Evolutionary conservation across 2,888 invertebrate species (phyloP), one percentile per base, ranked within the genome.

Genomic region (Panopea generosa): DNA sequence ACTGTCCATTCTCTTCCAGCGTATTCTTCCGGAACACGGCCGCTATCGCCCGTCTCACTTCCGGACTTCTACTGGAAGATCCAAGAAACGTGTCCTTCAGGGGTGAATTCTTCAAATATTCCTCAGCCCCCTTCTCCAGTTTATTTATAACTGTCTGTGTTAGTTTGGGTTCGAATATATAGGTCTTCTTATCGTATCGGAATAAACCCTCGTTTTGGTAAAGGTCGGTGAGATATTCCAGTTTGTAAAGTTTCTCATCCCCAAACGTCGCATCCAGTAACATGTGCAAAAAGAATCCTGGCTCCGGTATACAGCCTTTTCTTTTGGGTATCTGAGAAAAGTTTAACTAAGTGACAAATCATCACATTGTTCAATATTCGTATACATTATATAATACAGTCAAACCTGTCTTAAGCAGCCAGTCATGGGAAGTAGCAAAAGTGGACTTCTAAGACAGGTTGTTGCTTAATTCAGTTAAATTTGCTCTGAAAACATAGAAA

Each of bases 1-100:
- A 40, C 1, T 49, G 27, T 2, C 79, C 81, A 20, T 76, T 76
- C 49, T 78, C 84, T 27, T 85, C 85, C 20, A 86, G 75, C 20
- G 74, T 78, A 11, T 82, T 67, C 57, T 85, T 86, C 55, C 86
- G 62, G 43, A 86, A 86, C 16, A 84, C 65, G 9, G 84, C 61
- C 7, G 86, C 84, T 22, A 86, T 85, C 2, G 82, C 84, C 7
- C 84, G 63, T 26, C 86, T 56, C 6, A 82, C 75, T 68, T 85
- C 84, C n/a, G 86, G 86, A 53, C 84, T 83, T 52, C 80, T 79
- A 45, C 78, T 75, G 0, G 84, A 79, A 9, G 84, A 84, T 11
- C 83, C 83, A 18, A 86, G 60, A 52, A 86, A 84, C 18, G 85
- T 86, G n/a, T 81, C 78, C 55, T 82, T 84, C 9, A 86, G 65